Conservation (phyloP, 2,797 vertebrate genomes). For the Myripristis jacobus region DNA sequence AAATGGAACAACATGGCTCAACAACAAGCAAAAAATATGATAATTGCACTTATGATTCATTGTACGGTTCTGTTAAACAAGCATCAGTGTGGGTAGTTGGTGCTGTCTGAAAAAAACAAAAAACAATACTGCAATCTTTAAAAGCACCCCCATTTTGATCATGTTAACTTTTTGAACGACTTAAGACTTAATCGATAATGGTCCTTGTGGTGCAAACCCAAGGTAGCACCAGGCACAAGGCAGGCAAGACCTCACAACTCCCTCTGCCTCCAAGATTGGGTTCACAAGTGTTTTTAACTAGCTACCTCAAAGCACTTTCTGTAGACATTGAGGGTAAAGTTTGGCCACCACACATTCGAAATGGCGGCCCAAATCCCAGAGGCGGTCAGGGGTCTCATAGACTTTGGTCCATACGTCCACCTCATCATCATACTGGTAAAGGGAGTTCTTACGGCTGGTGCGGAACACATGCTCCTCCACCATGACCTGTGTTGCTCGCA, state of each 20-base stretch:
- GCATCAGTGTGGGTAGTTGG: conserved; percentile 86
- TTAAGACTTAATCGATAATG: conserved; percentile 80
- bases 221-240: conserved; percentile 85
- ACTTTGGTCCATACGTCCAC: conserved; percentile 94
- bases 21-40: conserved; percentile 86
- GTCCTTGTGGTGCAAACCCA: conserved; percentile 86
- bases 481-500: conserved; percentile 97
- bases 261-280: conserved; percentile 53
- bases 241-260: conserved; percentile 65
- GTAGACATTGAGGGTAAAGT: conserved; percentile 99
- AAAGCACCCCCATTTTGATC: conserved; percentile 87
- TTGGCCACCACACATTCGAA: conserved; percentile 99
- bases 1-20: conserved; percentile 79
- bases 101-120: conserved; percentile 76
- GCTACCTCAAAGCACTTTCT: conserved; percentile 94
- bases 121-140: conserved; percentile 87
- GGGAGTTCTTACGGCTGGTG: conserved; percentile 98
- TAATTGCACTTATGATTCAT: conserved; percentile 99
- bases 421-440: conserved; percentile 95
- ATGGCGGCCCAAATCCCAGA: conserved; percentile 99
- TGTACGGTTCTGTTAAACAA: conserved; percentile 88
- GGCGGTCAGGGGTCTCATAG: conserved; percentile 96
- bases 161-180: conserved; percentile 75
- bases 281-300: conserved; percentile 32
- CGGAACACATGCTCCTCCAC: conserved; percentile 98